Evolutionary conservation across 2,888 invertebrate genomes (phyloP).

Genomic region (Gnatocerus cornutus): DNA sequence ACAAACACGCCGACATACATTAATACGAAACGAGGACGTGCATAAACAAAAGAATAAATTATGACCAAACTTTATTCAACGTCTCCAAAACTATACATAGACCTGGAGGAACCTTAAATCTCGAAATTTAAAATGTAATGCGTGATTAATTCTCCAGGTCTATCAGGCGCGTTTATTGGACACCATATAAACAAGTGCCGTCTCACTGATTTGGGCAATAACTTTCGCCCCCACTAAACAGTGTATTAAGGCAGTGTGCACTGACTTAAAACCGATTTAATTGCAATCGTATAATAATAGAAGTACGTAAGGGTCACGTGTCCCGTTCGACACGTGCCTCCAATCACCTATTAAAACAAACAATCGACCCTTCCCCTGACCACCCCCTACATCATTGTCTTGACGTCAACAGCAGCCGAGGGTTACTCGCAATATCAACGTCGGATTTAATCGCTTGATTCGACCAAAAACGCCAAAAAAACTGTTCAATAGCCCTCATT

Average conservation of each 20-base stretch:
- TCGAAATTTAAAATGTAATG: no score
- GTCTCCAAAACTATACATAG: no score
- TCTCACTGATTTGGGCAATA: constrained; percentile 42
- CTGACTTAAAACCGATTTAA: constrained; percentile 60
- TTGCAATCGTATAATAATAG: constrained; percentile 59
- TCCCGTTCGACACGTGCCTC: constrained; percentile 55
- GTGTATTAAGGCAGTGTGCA: constrained; percentile 37
- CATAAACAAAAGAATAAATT: constrained; percentile 4
- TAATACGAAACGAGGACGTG: constrained; percentile 3
- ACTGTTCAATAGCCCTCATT: constrained; percentile 11
- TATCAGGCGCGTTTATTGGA: constrained; percentile 30
- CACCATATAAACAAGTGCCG: constrained; percentile 26
- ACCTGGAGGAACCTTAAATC: no score
- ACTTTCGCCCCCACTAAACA: not conserved
- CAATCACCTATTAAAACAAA: constrained; percentile 65
- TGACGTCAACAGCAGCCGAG: constrained; percentile 40
- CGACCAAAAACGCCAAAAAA: constrained; percentile 8
- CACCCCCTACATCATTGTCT: constrained; percentile 32
- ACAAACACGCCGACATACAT: constrained; percentile 23
- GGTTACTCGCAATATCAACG: constrained; percentile 28
- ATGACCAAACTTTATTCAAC: not conserved
- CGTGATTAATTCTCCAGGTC: no score
- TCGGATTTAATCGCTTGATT: constrained; percentile 33
- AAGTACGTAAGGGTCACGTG: constrained; percentile 58
- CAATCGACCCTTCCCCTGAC: constrained; percentile 55